Evolutionary conservation across 1,140 invertebrate genomes (phyloP).

Genomic region (Zaprionus capensis): DNA sequence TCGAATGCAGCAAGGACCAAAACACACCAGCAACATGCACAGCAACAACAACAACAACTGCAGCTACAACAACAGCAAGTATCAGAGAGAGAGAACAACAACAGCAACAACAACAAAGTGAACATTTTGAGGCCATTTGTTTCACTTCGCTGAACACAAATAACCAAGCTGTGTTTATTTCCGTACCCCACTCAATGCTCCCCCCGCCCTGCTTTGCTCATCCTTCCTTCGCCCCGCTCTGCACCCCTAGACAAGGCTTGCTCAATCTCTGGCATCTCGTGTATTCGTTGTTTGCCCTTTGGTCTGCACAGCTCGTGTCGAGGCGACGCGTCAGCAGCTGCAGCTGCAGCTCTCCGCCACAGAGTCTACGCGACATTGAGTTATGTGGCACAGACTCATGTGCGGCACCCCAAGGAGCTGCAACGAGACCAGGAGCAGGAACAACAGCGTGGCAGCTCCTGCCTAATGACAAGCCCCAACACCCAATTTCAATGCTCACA

Average conservation of each 20-base stretch:
- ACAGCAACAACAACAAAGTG: slow-evolving; percentile 23
- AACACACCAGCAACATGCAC: slow-evolving; percentile 17
- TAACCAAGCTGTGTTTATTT: slow-evolving; percentile 71
- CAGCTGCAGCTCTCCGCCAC: slow-evolving; percentile 9
- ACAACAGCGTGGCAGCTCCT: slow-evolving; percentile 12
- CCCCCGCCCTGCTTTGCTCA: background rate
- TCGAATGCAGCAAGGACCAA: slow-evolving; percentile 10
- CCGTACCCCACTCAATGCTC: slow-evolving; percentile 15
- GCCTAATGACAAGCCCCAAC: slow-evolving; percentile 25
- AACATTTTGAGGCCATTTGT: slow-evolving; percentile 74
- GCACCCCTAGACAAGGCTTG: slow-evolving; percentile 7
- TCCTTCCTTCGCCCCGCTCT: background rate
- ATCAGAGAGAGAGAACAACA: slow-evolving; percentile 1
- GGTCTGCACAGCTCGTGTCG: slow-evolving; percentile 17
- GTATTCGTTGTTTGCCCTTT: slow-evolving; percentile 37
- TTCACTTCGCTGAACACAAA: slow-evolving; percentile 78
- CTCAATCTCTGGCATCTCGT: slow-evolving; percentile 12
- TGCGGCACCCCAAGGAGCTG: slow-evolving; percentile 61
- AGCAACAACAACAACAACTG: slow-evolving; percentile 1
- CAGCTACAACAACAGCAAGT: slow-evolving; percentile 12
- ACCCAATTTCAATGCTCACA: slow-evolving; percentile 16
- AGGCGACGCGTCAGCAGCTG: slow-evolving; percentile 26
- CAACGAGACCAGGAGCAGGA: slow-evolving; percentile 27
- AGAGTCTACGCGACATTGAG: slow-evolving; percentile 59
- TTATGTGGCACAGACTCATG: slow-evolving; percentile 56